Conservation (phyloP, 35 echinoderm and acorn worm genomes). For the Anneissia japonica region DNA sequence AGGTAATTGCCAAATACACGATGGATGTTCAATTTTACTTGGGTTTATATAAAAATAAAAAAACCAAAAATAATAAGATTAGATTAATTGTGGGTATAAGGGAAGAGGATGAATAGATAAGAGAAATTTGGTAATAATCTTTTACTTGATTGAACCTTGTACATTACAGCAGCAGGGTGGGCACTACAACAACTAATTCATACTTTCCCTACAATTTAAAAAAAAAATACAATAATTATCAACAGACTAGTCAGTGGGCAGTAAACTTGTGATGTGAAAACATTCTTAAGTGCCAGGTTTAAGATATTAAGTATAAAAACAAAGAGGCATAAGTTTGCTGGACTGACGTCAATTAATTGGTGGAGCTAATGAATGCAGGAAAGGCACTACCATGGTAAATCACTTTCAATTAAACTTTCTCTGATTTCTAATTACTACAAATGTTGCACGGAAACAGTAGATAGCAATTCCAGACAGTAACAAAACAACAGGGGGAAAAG, state of each 20-base stretch:
- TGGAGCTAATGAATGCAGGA: neutral
- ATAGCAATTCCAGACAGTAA: neutral
- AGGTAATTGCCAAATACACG: neutral
- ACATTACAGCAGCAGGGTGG: no score
- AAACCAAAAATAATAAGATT: no score
- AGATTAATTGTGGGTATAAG: no score
- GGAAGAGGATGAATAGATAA: no score
- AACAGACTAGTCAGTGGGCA: neutral
- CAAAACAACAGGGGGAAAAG: neutral
- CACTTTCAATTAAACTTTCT: conserved; percentile 2
- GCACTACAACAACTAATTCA: no score
- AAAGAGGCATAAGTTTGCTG: neutral
- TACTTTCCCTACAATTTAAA: no score
- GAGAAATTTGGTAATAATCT: no score
- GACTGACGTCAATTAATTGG: neutral
- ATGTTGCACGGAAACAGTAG: neutral
- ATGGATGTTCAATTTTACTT: no score
- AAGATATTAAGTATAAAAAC: neutral
- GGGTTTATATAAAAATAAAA: no score
- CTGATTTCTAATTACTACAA: neutral
- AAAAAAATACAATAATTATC: no score
- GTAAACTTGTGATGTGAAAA: neutral
- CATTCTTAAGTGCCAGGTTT: neutral
- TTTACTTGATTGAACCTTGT: no score
- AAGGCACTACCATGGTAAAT: neutral